Conservation (phyloP, 2,888 invertebrate species). For the Epirrhoe alternata region DNA sequence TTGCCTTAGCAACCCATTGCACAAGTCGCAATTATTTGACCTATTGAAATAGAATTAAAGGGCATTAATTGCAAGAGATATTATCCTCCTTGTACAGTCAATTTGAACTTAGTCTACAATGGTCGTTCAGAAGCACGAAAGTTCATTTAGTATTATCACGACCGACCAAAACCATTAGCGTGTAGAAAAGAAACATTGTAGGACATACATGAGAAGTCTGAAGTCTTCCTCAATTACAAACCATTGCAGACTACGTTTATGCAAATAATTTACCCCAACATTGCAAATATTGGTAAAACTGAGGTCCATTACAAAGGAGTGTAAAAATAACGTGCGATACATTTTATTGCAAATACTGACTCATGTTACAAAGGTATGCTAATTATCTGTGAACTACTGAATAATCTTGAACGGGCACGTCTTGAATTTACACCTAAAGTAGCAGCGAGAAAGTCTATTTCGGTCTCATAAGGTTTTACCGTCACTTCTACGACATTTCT, state of each 20-base stretch:
- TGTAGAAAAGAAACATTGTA: too few species aligned
- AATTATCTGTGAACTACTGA: slow-evolving; percentile 32
- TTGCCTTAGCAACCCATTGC: slow-evolving; percentile 15
- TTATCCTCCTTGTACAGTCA: slow-evolving; percentile 9
- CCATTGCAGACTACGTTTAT: neutral
- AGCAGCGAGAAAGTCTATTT: slow-evolving; percentile 17
- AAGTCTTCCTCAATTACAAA: neutral
- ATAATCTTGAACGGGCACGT: slow-evolving; percentile 29
- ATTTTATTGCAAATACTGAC: slow-evolving; percentile 34
- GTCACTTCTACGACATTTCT: neutral
- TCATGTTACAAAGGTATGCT: slow-evolving; percentile 39
- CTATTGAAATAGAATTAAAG: slow-evolving; percentile 32
- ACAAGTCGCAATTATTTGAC: slow-evolving; percentile 29
- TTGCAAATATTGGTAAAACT: slow-evolving; percentile 16
- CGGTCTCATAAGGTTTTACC: slow-evolving; percentile 11
- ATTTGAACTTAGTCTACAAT: neutral
- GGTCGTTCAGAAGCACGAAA: neutral
- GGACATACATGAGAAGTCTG: neutral
- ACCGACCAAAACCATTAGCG: neutral
- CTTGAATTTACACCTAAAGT: slow-evolving; percentile 26
- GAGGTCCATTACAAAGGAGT: slow-evolving; percentile 25
- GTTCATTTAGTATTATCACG: neutral
- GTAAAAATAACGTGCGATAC: slow-evolving; percentile 31
- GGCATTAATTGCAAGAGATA: slow-evolving; percentile 29
- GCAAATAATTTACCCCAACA: slow-evolving; percentile 11